These are phyloP conservation scores for Melanotaenia pygmaea DNA, from an alignment of 2,797 vertebrate species.

Conservation along the genomic window DNA sequence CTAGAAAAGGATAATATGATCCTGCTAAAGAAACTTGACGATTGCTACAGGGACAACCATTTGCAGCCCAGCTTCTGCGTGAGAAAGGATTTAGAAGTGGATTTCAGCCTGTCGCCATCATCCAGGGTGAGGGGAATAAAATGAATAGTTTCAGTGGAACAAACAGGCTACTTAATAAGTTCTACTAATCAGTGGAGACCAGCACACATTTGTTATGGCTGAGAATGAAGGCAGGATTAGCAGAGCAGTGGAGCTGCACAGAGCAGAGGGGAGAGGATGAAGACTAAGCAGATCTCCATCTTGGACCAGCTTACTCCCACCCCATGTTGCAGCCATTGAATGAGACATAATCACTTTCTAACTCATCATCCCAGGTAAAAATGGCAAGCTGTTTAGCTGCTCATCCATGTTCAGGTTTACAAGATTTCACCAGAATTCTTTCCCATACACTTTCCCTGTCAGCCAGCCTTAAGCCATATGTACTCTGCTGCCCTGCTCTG, in stretches of 20 bases:
- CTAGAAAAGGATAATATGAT: slow-evolving; percentile 17
- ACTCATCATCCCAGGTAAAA: slow-evolving; percentile 7
- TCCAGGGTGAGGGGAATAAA: slow-evolving; percentile 18
- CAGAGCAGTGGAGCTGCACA: slow-evolving; percentile 6
- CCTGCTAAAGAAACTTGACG: slow-evolving; percentile 10
- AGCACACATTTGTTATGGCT: slow-evolving; percentile 8
- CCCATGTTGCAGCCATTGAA: background rate
- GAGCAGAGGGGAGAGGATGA: slow-evolving; percentile 2
- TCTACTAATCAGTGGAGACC: slow-evolving; percentile 45
- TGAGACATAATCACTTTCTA: slow-evolving; percentile 7
- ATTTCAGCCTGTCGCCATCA: slow-evolving; percentile 28
- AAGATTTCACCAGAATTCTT: slow-evolving; percentile 23
- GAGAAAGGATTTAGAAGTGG: slow-evolving; percentile 33
- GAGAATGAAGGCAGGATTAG: slow-evolving; percentile 27
- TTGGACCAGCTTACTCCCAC: background rate
- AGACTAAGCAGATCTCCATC: slow-evolving; percentile 19
- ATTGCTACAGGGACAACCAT: slow-evolving; percentile 4
- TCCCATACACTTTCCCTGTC: slow-evolving; percentile 11
- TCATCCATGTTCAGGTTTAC: slow-evolving; percentile 28
- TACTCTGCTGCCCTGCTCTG: slow-evolving; percentile 59
- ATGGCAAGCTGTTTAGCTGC: slow-evolving; percentile 24
- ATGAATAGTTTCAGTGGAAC: slow-evolving; percentile 33
- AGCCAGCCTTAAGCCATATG: slow-evolving; percentile 28
- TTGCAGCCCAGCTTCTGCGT: slow-evolving; percentile 20
- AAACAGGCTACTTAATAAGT: slow-evolving; percentile 33